These are phyloP conservation scores for Pardalotus punctatus DNA, from an alignment of 2,113 vertebrate species.

Conservation along the genomic window DNA sequence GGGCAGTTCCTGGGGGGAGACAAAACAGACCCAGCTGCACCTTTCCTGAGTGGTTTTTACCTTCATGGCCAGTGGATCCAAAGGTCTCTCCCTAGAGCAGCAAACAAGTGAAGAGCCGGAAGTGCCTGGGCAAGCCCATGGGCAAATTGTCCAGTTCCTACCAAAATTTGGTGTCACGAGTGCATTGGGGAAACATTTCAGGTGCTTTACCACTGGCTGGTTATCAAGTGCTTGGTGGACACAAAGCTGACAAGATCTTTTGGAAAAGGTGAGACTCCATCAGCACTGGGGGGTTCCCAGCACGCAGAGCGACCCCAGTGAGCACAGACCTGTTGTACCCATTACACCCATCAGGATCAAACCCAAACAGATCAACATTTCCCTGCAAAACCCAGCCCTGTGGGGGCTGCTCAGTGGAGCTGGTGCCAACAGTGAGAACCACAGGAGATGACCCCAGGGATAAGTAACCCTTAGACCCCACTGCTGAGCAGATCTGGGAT, in stretches of 20 bases:
- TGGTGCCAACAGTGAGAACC: background rate
- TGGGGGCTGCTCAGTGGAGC: background rate
- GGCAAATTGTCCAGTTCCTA: background rate
- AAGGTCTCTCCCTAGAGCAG: background rate
- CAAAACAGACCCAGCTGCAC: background rate
- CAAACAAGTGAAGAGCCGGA: background rate
- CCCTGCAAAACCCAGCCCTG: background rate
- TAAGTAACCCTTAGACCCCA: background rate
- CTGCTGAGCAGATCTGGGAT: background rate
- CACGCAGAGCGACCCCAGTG: fast-evolving
- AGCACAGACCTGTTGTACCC: background rate
- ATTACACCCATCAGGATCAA: background rate
- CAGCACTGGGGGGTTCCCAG: background rate
- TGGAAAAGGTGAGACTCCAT: background rate
- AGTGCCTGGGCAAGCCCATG: fast-evolving
- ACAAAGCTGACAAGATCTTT: background rate
- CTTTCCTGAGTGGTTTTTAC: background rate
- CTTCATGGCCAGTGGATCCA: background rate
- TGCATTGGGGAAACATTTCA: background rate
- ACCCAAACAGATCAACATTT: background rate
- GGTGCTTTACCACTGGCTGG: background rate
- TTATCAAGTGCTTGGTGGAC: background rate
- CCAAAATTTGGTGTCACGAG: background rate
- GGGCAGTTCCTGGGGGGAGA: background rate
- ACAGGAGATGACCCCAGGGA: background rate